Percentiles rank a stretch among this genome's conserved stretches.
phyloP scores from a whole-genome alignment of 2,797 vertebrate species.

The Crocidura indochinensis region DNA sequence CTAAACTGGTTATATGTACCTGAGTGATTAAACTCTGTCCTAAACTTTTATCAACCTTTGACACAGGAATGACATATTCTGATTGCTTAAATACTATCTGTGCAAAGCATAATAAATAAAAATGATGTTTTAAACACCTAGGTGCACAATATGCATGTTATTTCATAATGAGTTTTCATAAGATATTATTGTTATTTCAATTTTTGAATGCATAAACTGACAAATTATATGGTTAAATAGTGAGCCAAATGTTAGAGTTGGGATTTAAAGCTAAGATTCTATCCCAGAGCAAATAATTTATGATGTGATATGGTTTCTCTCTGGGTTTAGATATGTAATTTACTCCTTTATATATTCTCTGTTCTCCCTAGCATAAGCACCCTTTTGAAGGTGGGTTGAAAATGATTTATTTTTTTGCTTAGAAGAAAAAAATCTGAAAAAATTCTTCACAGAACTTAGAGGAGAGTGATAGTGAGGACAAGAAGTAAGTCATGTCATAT shows the following conservation, averaged over 20 bases:
- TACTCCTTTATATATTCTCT: constrained; percentile 19
- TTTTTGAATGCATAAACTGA: constrained; percentile 17
- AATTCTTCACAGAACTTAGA: background rate
- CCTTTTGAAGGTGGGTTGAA: background rate
- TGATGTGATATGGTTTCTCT: background rate
- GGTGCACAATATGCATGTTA: background rate
- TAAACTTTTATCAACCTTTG: background rate
- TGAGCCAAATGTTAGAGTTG: too few relatives aligned
- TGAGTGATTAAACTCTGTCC: background rate
- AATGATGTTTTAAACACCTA: background rate
- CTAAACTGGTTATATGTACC: background rate
- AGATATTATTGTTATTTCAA: constrained; percentile 6
- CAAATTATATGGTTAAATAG: background rate
- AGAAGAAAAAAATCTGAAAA: background rate
- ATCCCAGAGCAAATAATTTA: background rate
- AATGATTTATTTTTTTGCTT: background rate
- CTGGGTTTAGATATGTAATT: background rate
- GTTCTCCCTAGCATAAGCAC: constrained; percentile 3
- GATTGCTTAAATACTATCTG: background rate
- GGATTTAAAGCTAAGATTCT: background rate
- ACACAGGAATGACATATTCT: background rate
- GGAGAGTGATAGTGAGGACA: background rate
- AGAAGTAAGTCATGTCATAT: background rate
- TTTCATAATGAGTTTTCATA: background rate
- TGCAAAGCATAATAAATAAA: background rate